A percentile compares a stretch with the other conserved stretches of the same genome.
Evolutionary conservation across 2,888 invertebrate species (phyloP).

Genomic region (Himalopsyche kuldschensis): DNA sequence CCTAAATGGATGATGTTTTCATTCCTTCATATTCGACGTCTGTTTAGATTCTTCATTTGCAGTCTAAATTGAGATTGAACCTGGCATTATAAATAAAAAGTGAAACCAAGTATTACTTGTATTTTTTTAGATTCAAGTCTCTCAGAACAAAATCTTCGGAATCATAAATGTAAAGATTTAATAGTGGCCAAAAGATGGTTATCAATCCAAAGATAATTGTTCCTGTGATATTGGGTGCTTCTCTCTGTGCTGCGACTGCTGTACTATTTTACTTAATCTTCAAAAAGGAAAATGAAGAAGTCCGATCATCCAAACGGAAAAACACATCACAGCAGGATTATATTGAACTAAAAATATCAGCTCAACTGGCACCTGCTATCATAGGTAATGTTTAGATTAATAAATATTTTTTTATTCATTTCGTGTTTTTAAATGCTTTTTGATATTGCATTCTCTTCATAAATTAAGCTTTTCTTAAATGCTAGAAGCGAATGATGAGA

Average conservation of each 20-base stretch:
- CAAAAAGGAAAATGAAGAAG: constrained; percentile 64
- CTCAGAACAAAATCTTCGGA: neutral
- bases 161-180: neutral
- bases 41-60: too few species aligned
- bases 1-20: too few species aligned
- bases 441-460: too few species aligned
- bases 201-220: constrained; percentile 49
- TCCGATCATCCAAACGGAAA: constrained; percentile 39
- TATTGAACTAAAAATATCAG: constrained; percentile 63
- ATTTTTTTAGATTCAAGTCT: neutral
- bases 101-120: neutral
- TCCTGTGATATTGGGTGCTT: constrained; percentile 66
- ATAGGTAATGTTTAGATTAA: constrained; percentile 57
- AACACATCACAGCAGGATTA: neutral
- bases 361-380: constrained; percentile 65
- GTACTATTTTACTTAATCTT: constrained; percentile 70
- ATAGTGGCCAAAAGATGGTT: constrained; percentile 44
- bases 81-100: too few species aligned
- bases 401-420: constrained; percentile 8
- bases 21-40: too few species aligned
- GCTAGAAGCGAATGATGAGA: too few species aligned
- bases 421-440: neutral
- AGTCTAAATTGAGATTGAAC: too few species aligned
- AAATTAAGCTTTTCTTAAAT: too few species aligned
- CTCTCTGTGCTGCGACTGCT: constrained; percentile 69